phyloP scores from a whole-genome alignment of 2,113 vertebrate genomes.

The Myxocyprinus asiaticus region DNA sequence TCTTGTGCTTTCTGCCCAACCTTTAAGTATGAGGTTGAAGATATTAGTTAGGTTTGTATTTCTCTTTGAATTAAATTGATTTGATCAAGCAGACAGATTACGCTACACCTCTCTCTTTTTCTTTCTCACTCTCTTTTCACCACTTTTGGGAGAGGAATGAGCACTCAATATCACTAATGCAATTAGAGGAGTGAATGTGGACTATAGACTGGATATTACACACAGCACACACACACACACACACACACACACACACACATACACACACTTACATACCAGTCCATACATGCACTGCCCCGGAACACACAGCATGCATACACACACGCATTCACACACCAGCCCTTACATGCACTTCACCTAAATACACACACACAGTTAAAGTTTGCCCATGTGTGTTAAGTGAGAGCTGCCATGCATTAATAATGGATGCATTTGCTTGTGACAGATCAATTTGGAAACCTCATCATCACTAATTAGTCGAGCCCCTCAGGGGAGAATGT shows the following conservation, averaged over 20 bases:
- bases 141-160: too few relatives aligned
- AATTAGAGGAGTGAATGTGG: too few relatives aligned
- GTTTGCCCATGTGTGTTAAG: slow-evolving; percentile 10
- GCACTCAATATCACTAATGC: too few relatives aligned
- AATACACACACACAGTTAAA: neutral
- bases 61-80: too few relatives aligned
- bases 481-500: slow-evolving; percentile 20
- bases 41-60: too few relatives aligned
- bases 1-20: too few relatives aligned
- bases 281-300: neutral
- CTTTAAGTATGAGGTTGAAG: too few relatives aligned
- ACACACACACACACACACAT: slow-evolving; percentile 8
- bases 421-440: slow-evolving; percentile 38
- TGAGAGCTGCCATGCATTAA: slow-evolving; percentile 33
- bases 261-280: too few relatives aligned
- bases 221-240: neutral
- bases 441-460: slow-evolving; percentile 45
- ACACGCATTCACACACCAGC: neutral
- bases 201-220: too few relatives aligned
- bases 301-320: neutral
- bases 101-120: too few relatives aligned
- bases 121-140: too few relatives aligned
- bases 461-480: slow-evolving; percentile 40
- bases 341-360: neutral
- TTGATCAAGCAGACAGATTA: too few relatives aligned